Percentiles rank a stretch among this genome's conserved stretches.
These are phyloP conservation scores for Lepidocolaptes lacrymiger DNA, from an alignment of 2,797 vertebrate genomes.

Conservation along the genomic window DNA sequence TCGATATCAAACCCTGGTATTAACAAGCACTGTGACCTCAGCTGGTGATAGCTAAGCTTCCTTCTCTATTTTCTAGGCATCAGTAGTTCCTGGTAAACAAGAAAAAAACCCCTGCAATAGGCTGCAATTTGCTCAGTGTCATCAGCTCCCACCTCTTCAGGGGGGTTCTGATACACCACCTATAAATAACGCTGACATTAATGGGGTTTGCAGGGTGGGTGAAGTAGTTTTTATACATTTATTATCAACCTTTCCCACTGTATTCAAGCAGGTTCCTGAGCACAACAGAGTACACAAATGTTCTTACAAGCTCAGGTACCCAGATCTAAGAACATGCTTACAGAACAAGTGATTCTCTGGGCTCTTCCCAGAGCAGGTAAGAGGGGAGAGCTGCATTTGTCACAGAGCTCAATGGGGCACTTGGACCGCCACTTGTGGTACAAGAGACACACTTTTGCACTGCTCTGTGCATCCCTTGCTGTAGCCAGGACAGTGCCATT, in stretches of 20 bases:
- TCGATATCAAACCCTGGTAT: neutral
- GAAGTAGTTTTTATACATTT: neutral
- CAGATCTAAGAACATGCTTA: neutral
- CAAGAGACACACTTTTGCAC: neutral
- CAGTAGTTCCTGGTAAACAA: neutral
- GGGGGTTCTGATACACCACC: neutral
- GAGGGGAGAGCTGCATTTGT: neutral
- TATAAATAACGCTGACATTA: neutral
- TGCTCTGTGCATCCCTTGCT: accelerated
- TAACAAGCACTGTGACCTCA: neutral
- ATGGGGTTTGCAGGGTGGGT: neutral
- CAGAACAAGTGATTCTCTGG: neutral
- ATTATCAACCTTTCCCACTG: neutral
- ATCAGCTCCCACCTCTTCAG: neutral
- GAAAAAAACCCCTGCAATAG: neutral
- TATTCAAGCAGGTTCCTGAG: neutral
- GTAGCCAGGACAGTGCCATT: neutral
- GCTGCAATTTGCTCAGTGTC: neutral
- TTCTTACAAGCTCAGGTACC: neutral
- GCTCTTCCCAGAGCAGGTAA: neutral
- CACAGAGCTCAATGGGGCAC: neutral
- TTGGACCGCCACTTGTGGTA: neutral
- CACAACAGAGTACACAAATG: neutral
- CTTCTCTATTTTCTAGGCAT: neutral
- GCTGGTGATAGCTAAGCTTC: neutral